Evolutionary conservation across 2,888 invertebrate species (phyloP).

Genomic region (Trilocha varians): DNA sequence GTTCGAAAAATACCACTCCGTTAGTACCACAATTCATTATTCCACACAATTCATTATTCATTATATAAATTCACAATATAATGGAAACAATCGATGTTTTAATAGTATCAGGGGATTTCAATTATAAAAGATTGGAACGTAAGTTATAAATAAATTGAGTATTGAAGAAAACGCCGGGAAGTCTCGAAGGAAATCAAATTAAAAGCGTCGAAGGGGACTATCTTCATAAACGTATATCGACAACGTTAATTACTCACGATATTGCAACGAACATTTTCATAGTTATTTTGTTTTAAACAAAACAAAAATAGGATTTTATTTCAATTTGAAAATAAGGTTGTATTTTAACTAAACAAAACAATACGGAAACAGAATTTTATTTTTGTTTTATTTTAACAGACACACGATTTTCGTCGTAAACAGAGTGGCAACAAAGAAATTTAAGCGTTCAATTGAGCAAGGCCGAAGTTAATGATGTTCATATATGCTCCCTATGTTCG

Average conservation of each 20-base stretch:
- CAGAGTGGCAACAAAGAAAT: background rate
- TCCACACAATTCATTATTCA: no score
- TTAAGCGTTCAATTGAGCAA: background rate
- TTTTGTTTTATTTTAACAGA: no score
- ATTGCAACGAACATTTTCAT: background rate
- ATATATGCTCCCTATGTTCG: background rate
- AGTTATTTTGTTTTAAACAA: no score
- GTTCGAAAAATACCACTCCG: no score
- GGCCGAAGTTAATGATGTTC: conserved; percentile 1
- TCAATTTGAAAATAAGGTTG: no score
- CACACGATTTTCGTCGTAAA: background rate
- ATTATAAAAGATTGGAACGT: background rate
- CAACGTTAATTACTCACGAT: conserved; percentile 4
- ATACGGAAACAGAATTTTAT: no score
- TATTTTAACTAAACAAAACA: no score
- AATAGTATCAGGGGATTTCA: no score
- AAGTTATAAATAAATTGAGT: background rate
- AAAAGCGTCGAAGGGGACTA: conserved; percentile 25
- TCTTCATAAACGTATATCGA: background rate
- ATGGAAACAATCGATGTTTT: no score
- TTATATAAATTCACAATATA: no score
- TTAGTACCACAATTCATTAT: no score
- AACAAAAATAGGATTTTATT: no score
- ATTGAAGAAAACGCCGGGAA: conserved; percentile 10
- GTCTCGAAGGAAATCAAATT: conserved; percentile 54